Conservation (phyloP, 2,888 invertebrate species). For the Tachina grossa region DNA sequence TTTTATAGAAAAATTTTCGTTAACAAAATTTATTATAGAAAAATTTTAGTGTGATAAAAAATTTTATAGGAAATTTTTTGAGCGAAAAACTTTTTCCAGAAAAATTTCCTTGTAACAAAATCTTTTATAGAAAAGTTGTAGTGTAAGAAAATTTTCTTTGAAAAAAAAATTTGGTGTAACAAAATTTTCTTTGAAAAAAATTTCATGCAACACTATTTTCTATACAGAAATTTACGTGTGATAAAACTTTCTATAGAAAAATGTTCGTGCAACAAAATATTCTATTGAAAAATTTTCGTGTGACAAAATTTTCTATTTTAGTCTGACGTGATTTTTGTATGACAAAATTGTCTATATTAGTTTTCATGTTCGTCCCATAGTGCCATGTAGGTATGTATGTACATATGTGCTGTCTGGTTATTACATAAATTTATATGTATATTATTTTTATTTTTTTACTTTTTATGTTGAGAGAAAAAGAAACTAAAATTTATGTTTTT, state of each 20-base stretch:
- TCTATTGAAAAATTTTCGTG: neutral
- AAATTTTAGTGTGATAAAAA: no score
- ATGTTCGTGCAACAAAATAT: neutral
- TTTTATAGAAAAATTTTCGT: no score
- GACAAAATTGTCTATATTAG: neutral
- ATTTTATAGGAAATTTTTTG: no score
- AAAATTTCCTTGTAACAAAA: no score
- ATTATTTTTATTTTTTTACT: conserved; percentile 14
- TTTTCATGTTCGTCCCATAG: conserved; percentile 7
- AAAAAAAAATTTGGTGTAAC: neutral
- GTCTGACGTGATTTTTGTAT: neutral
- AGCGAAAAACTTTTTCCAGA: no score
- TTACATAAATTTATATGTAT: conserved; percentile 59
- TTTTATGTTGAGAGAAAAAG: conserved; percentile 49
- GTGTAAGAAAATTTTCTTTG: no score
- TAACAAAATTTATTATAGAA: no score
- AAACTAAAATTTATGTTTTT: conserved; percentile 66
- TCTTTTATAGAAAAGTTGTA: no score
- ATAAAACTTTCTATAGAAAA: neutral
- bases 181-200: neutral
- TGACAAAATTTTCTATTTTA: neutral
- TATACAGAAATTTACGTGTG: no score
- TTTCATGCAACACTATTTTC: no score
- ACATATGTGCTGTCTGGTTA: neutral
- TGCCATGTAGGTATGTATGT: neutral